Conservation (phyloP, 2,113 vertebrate species). For the Poecile atricapillus region DNA sequence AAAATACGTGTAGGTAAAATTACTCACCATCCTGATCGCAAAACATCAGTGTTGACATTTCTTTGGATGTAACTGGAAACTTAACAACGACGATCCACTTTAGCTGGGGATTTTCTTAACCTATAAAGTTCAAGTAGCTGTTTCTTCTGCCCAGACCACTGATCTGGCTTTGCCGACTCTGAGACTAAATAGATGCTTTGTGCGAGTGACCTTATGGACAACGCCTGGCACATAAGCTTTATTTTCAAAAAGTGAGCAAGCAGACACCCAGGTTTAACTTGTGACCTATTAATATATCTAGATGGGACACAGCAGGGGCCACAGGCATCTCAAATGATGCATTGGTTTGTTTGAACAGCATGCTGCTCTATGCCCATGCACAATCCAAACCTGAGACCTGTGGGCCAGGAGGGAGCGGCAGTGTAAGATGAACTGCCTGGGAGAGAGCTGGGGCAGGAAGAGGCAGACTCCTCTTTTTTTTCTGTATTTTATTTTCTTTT, state of each 20-base stretch:
- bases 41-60: conserved; percentile 23
- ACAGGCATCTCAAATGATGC: conserved; percentile 36
- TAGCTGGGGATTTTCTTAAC: conserved; percentile 59
- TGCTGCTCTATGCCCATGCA: not conserved
- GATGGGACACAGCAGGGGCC: conserved; percentile 8
- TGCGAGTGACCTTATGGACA: not conserved
- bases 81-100: conserved; percentile 31
- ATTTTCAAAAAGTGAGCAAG: conserved; percentile 27
- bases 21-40: not conserved
- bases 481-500: not conserved
- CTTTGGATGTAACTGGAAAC: conserved; percentile 58
- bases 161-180: not conserved
- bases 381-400: not conserved
- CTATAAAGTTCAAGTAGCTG: conserved; percentile 62
- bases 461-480: not conserved
- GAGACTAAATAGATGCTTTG: conserved; percentile 29
- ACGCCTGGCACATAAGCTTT: not conserved
- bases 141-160: conserved; percentile 53
- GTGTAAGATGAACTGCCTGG: not conserved
- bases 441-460: not conserved
- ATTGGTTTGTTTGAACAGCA: conserved; percentile 20
- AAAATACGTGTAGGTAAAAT: not conserved
- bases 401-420: not conserved
- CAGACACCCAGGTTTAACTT: conserved; percentile 32
- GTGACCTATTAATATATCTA: conserved; percentile 48